Evolutionary conservation across 1,140 invertebrate genomes (phyloP).

Genomic region (Zaprionus taronus): DNA sequence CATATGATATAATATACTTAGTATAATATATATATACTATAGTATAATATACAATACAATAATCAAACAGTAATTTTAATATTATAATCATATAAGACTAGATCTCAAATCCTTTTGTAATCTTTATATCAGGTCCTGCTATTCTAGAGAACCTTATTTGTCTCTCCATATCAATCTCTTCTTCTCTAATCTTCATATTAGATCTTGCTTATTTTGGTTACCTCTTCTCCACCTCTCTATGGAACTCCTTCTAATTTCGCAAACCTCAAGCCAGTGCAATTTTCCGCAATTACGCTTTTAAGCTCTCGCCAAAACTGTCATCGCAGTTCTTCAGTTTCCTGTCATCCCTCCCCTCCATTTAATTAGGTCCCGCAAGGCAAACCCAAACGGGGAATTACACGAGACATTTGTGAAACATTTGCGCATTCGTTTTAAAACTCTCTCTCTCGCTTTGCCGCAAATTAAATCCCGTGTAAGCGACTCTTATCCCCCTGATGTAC

Average conservation of each 20-base stretch:
- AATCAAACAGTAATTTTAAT: no score
- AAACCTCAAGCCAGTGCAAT: constrained; percentile 7
- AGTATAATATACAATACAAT: background rate
- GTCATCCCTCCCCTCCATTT: constrained; percentile 40
- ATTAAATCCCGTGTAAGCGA: constrained; percentile 60
- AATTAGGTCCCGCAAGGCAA: constrained; percentile 60
- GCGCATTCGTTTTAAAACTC: constrained; percentile 43
- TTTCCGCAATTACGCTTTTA: constrained; percentile 28
- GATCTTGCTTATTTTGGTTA: background rate
- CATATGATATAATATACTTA: no score
- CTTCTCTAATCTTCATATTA: background rate
- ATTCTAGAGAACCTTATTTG: background rate
- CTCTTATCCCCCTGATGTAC: constrained; percentile 2
- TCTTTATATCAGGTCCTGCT: background rate
- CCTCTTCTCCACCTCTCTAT: background rate
- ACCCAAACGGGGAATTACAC: constrained; percentile 66
- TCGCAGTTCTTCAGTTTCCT: background rate
- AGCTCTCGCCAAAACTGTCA: constrained; percentile 26
- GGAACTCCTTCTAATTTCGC: constrained; percentile 1
- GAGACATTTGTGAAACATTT: constrained; percentile 65
- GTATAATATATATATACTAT: no score
- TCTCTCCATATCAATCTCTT: background rate
- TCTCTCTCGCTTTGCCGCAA: constrained; percentile 39
- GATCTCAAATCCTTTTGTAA: background rate
- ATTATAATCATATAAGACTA: background rate